Evolutionary conservation across 2,113 vertebrate species (phyloP).

Genomic region (Cyprinodon variegatus): DNA sequence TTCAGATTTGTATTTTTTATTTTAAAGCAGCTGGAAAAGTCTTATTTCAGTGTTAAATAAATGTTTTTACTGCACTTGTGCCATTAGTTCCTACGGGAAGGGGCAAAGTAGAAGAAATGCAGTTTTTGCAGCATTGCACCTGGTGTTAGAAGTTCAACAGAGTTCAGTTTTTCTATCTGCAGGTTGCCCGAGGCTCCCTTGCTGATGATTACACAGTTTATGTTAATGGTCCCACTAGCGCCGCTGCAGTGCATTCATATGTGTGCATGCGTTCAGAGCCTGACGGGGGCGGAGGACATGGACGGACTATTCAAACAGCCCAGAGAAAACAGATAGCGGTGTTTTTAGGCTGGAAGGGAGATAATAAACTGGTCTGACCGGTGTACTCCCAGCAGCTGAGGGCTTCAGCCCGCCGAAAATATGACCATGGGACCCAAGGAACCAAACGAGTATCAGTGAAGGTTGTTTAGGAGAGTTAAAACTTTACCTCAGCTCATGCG

Average conservation of each 20-base stretch:
- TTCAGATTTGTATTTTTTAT: too few relatives aligned
- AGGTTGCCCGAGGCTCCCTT: slow-evolving; percentile 11
- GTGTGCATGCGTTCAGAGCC: not conserved
- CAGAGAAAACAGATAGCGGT: slow-evolving; percentile 27
- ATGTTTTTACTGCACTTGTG: not conserved
- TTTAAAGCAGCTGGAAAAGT: not conserved
- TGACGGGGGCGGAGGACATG: slow-evolving; percentile 4
- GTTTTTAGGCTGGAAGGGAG: slow-evolving; percentile 25
- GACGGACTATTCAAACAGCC: slow-evolving; percentile 32
- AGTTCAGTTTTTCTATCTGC: slow-evolving; percentile 6
- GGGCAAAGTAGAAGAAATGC: not conserved
- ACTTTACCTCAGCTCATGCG: not conserved
- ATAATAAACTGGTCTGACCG: slow-evolving; percentile 59
- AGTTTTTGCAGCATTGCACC: not conserved
- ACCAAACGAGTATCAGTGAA: not conserved
- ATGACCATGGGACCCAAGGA: not conserved
- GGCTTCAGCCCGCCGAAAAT: slow-evolving; percentile 4
- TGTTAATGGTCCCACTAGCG: slow-evolving; percentile 16
- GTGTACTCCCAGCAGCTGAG: slow-evolving; percentile 31
- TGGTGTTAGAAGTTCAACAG: not conserved
- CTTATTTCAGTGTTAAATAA: not conserved
- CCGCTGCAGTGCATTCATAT: slow-evolving; percentile 14
- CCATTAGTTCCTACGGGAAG: not conserved
- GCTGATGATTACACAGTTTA: slow-evolving; percentile 15
- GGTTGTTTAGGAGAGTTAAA: not conserved